Evolutionary conservation across 2,797 vertebrate genomes (phyloP), one percentile per base, ranked within the genome.

Genomic region (Psittacula derbiana): DNA sequence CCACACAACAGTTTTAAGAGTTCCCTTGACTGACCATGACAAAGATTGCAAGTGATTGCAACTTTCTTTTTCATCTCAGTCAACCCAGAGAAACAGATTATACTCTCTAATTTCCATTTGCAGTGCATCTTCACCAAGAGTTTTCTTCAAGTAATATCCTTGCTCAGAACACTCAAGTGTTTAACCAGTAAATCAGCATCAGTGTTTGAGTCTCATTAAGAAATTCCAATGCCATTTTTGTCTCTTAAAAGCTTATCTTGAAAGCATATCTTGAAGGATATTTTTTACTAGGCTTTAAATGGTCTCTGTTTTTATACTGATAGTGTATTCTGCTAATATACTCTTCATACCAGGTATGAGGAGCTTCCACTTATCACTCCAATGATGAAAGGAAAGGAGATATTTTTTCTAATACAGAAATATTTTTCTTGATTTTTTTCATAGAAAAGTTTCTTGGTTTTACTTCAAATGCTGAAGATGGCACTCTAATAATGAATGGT

Each of bases 401-500:
- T 46, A 0, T 16, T 41, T 92, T 83, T 87, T 85, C 74, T 80
- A n/a, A 47, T 62, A 38, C 8, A 81, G 33, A 76, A 79, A 33
- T 60, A 5, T 53, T 57, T 62, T 80, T 92, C n/a, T 72, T 71
- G 4, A 50, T 78, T 66, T 75, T 87, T 85, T 33, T 31, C 6
- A 58, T 23, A 52, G 47, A 72, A 83, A 33, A 0, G 2, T 67
- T 87, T 53, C 23, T 90, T 78, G 19, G 41, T 93, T 94, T 91
- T 86, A 43, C 40, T 49, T 92, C 14, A 79, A 31, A 80, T 90
- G 64, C 90, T 95, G 91, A 86, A 96, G 74, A 76, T 91, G 83
- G 57, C 76, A 92, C 76, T 87, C 74, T 83, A 88, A 80, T 27
- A 92, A 50, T 61, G 52, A 70, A 74, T 6, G 55, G 61, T 3